Evolutionary conservation across 2,888 invertebrate species (phyloP).

Genomic region (Lepidonotus clava): DNA sequence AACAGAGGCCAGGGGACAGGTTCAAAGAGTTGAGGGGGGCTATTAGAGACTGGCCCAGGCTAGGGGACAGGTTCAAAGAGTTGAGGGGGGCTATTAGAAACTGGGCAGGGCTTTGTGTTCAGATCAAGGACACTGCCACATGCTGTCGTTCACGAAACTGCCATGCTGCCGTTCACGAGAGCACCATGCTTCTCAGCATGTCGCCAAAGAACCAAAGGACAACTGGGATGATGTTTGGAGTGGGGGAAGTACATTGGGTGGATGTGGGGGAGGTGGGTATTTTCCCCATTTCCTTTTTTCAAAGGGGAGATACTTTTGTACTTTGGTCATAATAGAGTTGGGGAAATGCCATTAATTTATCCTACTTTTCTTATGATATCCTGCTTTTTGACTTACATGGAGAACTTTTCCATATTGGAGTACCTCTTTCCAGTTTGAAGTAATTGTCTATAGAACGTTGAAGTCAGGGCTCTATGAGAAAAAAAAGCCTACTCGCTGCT

Average conservation of each 20-base stretch:
- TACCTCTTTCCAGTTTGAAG: no score
- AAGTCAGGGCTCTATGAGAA: no score
- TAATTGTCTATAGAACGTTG: no score
- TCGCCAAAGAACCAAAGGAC: neutral
- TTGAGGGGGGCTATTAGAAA: neutral
- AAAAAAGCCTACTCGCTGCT: no score
- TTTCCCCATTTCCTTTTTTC: no score
- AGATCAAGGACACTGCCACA: constrained; percentile 16
- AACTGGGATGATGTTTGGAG: neutral
- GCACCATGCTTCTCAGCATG: neutral
- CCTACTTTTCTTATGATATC: no score
- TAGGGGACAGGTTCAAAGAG: neutral
- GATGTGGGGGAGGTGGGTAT: no score
- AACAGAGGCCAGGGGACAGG: neutral
- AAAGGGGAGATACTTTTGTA: no score
- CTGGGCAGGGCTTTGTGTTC: constrained; percentile 2
- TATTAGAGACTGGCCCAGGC: neutral
- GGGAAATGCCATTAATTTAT: no score
- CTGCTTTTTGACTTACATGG: no score
- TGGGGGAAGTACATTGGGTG: neutral
- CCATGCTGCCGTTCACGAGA: neutral
- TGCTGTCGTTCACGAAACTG: neutral
- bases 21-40: neutral
- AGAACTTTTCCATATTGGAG: no score
- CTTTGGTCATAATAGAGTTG: no score